Percentiles rank a stretch among this genome's conserved stretches.
These are phyloP conservation scores for Lamprotornis superbus DNA, from an alignment of 2,113 vertebrate species.

Conservation along the genomic window DNA sequence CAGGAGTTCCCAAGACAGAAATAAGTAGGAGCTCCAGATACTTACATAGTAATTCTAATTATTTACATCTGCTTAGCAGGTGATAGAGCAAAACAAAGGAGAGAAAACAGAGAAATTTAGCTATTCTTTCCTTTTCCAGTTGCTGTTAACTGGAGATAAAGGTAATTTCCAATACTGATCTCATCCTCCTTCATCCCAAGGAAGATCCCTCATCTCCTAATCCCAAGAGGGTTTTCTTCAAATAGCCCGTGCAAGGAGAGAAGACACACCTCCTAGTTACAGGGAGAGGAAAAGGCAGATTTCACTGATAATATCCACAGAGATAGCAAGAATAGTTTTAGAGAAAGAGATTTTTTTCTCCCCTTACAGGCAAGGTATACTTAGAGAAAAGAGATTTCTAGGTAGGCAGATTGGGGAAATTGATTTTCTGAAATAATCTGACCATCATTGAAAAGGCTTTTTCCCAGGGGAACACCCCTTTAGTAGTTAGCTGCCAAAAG, in stretches of 20 bases:
- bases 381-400: background rate
- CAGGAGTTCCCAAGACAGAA: background rate
- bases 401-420: background rate
- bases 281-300: background rate
- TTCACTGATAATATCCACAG: background rate
- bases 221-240: background rate
- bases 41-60: conserved; percentile 3
- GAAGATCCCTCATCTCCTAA: background rate
- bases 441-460: background rate
- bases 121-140: background rate
- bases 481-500: background rate
- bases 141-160: conserved; percentile 23
- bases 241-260: background rate
- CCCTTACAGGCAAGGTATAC: background rate
- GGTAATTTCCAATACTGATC: conserved; percentile 13
- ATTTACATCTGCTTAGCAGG: background rate
- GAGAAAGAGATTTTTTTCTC: background rate
- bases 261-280: conserved; percentile 6
- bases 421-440: background rate
- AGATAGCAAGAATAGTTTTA: background rate
- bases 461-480: background rate
- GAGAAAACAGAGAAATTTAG: background rate
- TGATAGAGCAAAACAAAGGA: background rate
- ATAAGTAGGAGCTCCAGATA: background rate
- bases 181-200: background rate